Percentiles rank a stretch among this genome's conserved stretches.
Evolutionary conservation across 2,888 invertebrate species (phyloP).

Genomic region (Meta bourneti): DNA sequence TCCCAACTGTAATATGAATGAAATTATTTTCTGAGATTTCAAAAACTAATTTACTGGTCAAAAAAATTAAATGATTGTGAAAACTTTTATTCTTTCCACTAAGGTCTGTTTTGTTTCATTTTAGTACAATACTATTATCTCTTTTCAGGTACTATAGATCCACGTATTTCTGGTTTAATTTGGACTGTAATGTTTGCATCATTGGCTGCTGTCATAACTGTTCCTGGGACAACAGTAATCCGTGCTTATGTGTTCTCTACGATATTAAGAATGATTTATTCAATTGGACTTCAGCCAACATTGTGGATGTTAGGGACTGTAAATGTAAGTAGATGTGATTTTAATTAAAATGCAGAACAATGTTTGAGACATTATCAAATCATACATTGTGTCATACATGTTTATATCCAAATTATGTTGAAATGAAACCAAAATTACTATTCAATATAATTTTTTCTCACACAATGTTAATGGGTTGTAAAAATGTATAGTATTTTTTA

Average conservation of each 20-base stretch:
- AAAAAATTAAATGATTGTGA: too few species aligned
- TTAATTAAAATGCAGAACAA: too few species aligned
- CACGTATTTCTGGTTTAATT: slow-evolving; percentile 91
- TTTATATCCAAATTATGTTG: too few species aligned
- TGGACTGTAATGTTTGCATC: slow-evolving; percentile 90
- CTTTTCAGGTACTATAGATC: slow-evolving; percentile 82
- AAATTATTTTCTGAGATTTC: not conserved
- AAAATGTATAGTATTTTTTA: too few species aligned
- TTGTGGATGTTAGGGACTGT: slow-evolving; percentile 91
- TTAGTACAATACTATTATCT: not conserved
- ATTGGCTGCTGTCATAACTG: slow-evolving; percentile 87
- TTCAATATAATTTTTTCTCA: too few species aligned
- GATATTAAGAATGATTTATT: slow-evolving; percentile 93
- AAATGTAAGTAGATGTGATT: slow-evolving; percentile 85
- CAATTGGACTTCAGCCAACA: slow-evolving; percentile 95
- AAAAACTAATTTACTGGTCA: not conserved
- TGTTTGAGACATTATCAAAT: too few species aligned
- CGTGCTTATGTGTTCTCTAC: slow-evolving; percentile 86
- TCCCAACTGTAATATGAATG: too few species aligned
- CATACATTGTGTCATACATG: too few species aligned
- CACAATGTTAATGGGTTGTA: too few species aligned
- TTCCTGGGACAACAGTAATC: slow-evolving; percentile 89
- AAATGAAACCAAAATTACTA: too few species aligned
- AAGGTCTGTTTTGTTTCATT: not conserved
- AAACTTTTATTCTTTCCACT: not conserved